Conservation (phyloP, 2,113 vertebrate species). For the Campylomormyrus tamandua region DNA sequence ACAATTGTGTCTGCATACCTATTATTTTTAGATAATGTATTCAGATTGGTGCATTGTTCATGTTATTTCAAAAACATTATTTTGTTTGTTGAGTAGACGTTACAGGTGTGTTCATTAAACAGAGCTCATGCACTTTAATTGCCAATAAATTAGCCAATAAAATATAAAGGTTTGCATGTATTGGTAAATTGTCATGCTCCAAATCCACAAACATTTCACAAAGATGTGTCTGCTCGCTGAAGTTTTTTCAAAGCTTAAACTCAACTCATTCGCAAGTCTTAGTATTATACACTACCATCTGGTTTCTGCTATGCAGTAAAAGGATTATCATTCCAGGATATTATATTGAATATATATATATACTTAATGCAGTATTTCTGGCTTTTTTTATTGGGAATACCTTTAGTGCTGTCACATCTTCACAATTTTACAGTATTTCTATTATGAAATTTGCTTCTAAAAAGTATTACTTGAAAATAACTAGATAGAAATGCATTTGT, state of each 20-base stretch:
- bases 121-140: background rate
- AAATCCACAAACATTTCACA: background rate
- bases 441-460: background rate
- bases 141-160: background rate
- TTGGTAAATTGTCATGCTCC: background rate
- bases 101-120: background rate
- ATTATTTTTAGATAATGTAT: background rate
- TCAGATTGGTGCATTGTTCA: background rate
- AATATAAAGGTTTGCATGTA: background rate
- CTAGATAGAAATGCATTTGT: background rate
- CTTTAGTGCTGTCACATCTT: background rate
- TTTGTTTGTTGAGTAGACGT: background rate
- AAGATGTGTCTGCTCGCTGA: background rate
- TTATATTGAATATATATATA: background rate
- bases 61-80: background rate
- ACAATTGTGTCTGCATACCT: background rate
- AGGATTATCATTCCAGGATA: background rate
- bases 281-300: background rate
- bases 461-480: background rate
- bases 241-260: background rate
- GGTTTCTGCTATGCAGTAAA: background rate
- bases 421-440: background rate
- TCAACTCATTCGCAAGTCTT: background rate
- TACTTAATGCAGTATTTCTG: background rate
- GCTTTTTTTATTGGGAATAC: background rate